These are phyloP conservation scores for Garrulus glandarius DNA, from an alignment of 2,797 vertebrate genomes.

Conservation along the genomic window DNA sequence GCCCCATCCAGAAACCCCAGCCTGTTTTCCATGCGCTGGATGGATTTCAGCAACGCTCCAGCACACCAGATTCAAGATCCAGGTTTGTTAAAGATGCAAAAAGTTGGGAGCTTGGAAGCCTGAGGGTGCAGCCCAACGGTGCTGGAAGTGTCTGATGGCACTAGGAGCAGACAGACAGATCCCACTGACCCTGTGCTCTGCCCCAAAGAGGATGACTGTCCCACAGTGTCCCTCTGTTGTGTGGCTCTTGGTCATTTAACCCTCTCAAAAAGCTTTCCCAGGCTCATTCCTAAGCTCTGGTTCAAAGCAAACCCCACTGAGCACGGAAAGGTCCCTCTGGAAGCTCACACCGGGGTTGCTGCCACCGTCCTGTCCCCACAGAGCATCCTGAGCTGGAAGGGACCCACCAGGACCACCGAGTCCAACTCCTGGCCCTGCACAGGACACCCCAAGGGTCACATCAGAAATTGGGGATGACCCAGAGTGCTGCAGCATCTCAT, in stretches of 20 bases:
- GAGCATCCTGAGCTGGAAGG: not conserved
- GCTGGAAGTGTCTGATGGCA: too few species aligned
- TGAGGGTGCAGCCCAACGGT: not conserved
- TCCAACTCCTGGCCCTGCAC: not conserved
- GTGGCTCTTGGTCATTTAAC: not conserved
- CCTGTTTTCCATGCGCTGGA: fast-evolving
- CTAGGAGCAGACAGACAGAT: not conserved
- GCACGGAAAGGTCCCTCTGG: not conserved
- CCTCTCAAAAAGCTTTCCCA: not conserved
- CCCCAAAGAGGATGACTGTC: not conserved
- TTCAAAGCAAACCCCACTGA: not conserved
- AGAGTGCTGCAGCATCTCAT: not conserved
- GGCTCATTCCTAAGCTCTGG: not conserved
- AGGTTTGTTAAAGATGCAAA: not conserved
- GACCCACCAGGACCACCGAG: not conserved
- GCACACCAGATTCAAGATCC: not conserved
- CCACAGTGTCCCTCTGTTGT: not conserved
- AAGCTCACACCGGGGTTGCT: not conserved
- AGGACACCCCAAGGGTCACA: not conserved
- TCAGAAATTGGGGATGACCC: not conserved
- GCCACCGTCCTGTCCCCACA: not conserved
- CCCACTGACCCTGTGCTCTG: not conserved
- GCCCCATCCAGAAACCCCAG: not conserved
- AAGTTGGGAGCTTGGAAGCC: not conserved
- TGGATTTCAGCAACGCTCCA: not conserved